These are phyloP conservation scores for Liposcelis brunnea DNA, from an alignment of 2,888 invertebrate genomes.

Conservation along the genomic window DNA sequence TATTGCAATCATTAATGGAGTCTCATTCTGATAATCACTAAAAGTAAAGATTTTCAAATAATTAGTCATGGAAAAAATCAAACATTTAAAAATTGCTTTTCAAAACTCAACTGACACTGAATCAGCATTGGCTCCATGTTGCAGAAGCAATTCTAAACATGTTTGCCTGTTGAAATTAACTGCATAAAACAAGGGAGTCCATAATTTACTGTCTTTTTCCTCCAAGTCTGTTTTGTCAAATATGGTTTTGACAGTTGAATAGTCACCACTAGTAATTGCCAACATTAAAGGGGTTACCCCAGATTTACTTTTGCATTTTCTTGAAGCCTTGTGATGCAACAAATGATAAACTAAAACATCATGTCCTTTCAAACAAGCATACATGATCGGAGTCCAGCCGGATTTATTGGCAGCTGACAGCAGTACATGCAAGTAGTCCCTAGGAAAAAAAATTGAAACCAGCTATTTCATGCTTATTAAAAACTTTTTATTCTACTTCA, in stretches of 20 bases:
- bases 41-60: too few relatives aligned
- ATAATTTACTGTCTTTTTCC: not conserved
- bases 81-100: too few relatives aligned
- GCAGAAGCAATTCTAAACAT: not conserved
- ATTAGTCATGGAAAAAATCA: too few relatives aligned
- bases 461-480: too few relatives aligned
- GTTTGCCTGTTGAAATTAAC: not conserved
- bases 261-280: not conserved
- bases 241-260: not conserved
- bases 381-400: slow-evolving; percentile 4
- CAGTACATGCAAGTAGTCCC: too few relatives aligned
- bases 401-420: too few relatives aligned
- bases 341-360: not conserved
- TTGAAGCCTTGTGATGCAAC: not conserved
- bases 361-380: not conserved
- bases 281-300: not conserved
- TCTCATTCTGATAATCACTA: too few relatives aligned
- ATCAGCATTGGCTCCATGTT: not conserved
- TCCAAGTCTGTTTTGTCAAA: not conserved
- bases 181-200: slow-evolving; percentile 5
- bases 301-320: too few relatives aligned
- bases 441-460: too few relatives aligned
- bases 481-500: too few relatives aligned
- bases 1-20: too few relatives aligned
- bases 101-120: not conserved